Base-by-base conservation (phyloP, 2,888 invertebrate genomes). In the Vannuccia rotundouncinata region DNA sequence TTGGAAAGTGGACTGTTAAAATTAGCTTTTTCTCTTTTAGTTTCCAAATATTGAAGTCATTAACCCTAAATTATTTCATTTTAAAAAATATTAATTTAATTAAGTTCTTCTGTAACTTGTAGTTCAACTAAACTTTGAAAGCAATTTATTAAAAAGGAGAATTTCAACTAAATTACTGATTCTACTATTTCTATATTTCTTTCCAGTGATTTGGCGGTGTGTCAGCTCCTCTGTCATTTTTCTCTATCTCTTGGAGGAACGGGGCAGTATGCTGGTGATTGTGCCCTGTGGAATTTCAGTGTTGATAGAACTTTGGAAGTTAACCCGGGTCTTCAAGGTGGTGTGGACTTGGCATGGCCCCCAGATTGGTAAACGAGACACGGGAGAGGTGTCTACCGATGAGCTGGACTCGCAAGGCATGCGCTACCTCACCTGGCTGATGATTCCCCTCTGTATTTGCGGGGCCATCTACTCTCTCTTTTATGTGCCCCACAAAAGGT, bases 401-500 rank as follows among this genome's bases (percentile, higher is more conserved):
- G 77, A 27, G 13, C 74, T 81, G 27, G 79, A 82, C 29, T 82
- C 75, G n/a, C 75, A 78, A 59, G 75, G 82, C 17, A 82, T 81
- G 74, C 29, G 29, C 17, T 96, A 97, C 87, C 90, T 99, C 60
- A 92, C 93, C 81, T 94, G 93, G 88, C 84, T 97, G 45, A 89
- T 98, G 79, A 94, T 95, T 88, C 98, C 98, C 0, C 90, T 98
- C 13, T 94, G 95, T 85, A 79, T 93, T 29, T 91, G 90, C 28
- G 95, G 96, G 1, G 97, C 98, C 2, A 86, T 93, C 5, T 99
- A 98, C 89, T 95, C 95, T 1, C 90, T 99, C 28, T 84, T 97
- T 17, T 98, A 96, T 88, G 92, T 94, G 84, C 94, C 95, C 17
- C 97, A 99, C 87, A 95, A 93, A 89, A 94, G 94, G 94, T 94